Evolutionary conservation across 2,113 vertebrate species (phyloP).

Genomic region (Morone saxatilis): DNA sequence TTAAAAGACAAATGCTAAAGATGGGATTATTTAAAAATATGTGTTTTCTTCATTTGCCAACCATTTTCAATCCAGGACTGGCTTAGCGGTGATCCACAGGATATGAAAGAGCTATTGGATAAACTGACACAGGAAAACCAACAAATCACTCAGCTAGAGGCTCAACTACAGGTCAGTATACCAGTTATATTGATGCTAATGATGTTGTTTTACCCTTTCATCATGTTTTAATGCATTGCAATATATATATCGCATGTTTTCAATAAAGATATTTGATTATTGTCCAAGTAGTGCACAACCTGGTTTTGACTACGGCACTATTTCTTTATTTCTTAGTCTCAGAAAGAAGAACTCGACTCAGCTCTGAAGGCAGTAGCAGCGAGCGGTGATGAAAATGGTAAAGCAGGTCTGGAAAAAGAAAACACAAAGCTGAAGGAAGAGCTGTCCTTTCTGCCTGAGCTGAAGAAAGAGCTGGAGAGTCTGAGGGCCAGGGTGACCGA

Average conservation of each 20-base stretch:
- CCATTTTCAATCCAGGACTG: slow-evolving; percentile 68
- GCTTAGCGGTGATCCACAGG: slow-evolving; percentile 73
- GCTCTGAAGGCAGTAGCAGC: slow-evolving; percentile 69
- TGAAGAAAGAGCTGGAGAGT: slow-evolving; percentile 81
- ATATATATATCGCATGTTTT: background rate
- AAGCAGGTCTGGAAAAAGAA: slow-evolving; percentile 73
- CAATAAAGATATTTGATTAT: background rate
- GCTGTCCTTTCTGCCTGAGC: slow-evolving; percentile 75
- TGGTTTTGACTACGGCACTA: background rate
- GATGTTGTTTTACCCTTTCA: slow-evolving; percentile 10
- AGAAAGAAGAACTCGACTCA: slow-evolving; percentile 77
- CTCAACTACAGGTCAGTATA: slow-evolving; percentile 87
- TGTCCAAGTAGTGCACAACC: background rate
- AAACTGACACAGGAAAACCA: slow-evolving; percentile 93
- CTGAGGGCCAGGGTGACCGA: slow-evolving; percentile 79
- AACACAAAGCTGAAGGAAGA: slow-evolving; percentile 77
- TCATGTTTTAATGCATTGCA: background rate
- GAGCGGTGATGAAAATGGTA: slow-evolving; percentile 48
- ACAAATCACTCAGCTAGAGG: slow-evolving; percentile 90
- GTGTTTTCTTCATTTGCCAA: slow-evolving; percentile 45
- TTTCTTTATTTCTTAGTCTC: slow-evolving; percentile 57
- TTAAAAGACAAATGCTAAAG: slow-evolving; percentile 8
- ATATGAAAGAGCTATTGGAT: slow-evolving; percentile 88
- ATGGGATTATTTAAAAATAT: slow-evolving; percentile 24
- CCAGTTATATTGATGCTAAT: slow-evolving; percentile 27